Conservation (phyloP, 1,140 invertebrate species). For the Apis florea region DNA sequence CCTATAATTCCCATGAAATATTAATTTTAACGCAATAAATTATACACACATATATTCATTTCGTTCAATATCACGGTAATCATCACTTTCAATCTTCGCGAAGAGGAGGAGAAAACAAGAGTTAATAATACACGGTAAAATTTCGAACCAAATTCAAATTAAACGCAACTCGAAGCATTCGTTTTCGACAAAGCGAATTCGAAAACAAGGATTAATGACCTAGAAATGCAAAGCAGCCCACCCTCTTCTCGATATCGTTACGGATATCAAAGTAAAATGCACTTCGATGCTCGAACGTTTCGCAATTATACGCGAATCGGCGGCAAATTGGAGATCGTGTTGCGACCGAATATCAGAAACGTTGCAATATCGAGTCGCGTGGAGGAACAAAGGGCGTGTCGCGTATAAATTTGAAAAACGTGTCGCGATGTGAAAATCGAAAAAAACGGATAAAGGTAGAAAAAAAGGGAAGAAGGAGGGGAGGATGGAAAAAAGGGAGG, state of each 20-base stretch:
- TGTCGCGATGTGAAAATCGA: neutral
- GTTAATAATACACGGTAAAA: too few species aligned
- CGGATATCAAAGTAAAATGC: neutral
- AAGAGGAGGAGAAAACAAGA: too few species aligned
- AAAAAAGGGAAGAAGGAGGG: neutral
- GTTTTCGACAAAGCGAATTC: too few species aligned
- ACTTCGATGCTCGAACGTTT: too few species aligned
- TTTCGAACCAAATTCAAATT: neutral
- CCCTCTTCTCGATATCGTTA: neutral
- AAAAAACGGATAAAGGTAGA: neutral
- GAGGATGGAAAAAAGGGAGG: neutral
- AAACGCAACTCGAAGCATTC: neutral
- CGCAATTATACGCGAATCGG: neutral
- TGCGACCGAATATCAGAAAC: neutral
- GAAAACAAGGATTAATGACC: too few species aligned
- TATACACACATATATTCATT: too few species aligned
- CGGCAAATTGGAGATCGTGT: neutral
- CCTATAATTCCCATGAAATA: neutral
- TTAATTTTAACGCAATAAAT: neutral
- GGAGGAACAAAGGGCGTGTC: neutral
- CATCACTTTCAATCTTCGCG: too few species aligned
- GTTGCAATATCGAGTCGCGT: neutral
- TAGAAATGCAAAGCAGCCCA: too few species aligned
- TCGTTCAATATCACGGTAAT: too few species aligned
- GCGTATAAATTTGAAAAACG: slow-evolving; percentile 14